phyloP scores from a whole-genome alignment of 2,113 vertebrate genomes.

The Toxotes chatareus region DNA sequence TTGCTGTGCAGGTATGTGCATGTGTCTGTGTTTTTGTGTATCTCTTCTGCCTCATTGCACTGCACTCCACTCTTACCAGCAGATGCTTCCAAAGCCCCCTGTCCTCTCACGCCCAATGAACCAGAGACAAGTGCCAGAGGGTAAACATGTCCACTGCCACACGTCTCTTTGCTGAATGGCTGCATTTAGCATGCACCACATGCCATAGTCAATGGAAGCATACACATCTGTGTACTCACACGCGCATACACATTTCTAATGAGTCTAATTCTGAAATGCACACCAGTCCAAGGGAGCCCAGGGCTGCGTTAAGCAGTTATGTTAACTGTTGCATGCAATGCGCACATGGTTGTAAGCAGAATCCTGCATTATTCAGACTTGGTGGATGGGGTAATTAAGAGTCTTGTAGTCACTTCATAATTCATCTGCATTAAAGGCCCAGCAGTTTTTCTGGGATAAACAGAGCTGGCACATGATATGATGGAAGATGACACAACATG shows the following conservation, averaged over 20 bases:
- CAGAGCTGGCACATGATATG: constrained; percentile 71
- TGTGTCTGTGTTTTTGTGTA: constrained; percentile 41
- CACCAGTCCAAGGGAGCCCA: constrained; percentile 62
- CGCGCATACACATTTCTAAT: constrained; percentile 66
- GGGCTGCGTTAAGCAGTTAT: constrained; percentile 73
- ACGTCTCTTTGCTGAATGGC: constrained; percentile 58
- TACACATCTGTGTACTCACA: constrained; percentile 61
- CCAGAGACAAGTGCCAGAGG: constrained; percentile 76
- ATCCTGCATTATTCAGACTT: constrained; percentile 82
- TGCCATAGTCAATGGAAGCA: constrained; percentile 60
- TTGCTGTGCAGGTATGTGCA: constrained; percentile 45
- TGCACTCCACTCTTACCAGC: constrained; percentile 30
- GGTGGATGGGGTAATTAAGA: constrained; percentile 78
- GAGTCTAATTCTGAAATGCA: constrained; percentile 72
- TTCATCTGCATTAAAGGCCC: constrained; percentile 76
- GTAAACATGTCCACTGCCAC: constrained; percentile 72
- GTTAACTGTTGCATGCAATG: constrained; percentile 76
- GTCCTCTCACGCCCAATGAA: constrained; percentile 64
- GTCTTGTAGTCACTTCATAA: constrained; percentile 78
- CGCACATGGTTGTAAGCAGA: constrained; percentile 66
- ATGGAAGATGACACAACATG: constrained; percentile 62
- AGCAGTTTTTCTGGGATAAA: constrained; percentile 70
- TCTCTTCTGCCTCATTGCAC: constrained; percentile 61
- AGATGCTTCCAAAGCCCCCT: constrained; percentile 56
- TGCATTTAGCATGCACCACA: constrained; percentile 73